phyloP scores from a whole-genome alignment of 2,113 vertebrate species.

The Corythaixoides concolor region DNA sequence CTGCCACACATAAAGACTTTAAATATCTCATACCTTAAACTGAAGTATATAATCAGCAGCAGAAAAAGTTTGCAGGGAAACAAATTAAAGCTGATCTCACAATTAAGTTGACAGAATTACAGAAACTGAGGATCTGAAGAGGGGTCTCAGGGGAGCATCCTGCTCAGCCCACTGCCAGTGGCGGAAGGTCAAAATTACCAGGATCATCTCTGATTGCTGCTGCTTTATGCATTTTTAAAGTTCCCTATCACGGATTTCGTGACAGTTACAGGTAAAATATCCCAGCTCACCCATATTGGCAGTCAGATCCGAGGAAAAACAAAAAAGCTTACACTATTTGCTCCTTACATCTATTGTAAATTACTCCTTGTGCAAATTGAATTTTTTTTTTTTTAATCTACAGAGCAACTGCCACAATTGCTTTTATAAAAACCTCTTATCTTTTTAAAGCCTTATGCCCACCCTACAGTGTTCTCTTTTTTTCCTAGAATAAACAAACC shows the following conservation, averaged over 20 bases:
- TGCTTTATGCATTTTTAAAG: background rate
- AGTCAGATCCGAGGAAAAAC: background rate
- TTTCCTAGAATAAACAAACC: slow-evolving; percentile 25
- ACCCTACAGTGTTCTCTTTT: background rate
- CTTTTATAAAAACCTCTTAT: background rate
- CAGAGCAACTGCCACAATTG: background rate
- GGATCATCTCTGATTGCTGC: background rate
- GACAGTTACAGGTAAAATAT: background rate
- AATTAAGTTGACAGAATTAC: background rate
- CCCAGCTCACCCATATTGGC: background rate
- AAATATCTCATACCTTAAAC: background rate
- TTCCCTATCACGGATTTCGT: background rate
- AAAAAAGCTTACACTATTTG: background rate
- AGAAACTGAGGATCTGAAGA: background rate
- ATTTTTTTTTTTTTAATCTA: background rate
- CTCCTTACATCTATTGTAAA: background rate
- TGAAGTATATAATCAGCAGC: background rate
- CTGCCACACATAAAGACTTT: background rate
- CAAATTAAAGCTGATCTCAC: background rate
- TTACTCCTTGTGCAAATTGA: background rate
- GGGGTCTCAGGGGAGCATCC: background rate
- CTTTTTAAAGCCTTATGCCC: background rate
- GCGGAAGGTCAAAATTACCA: background rate
- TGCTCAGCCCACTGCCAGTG: background rate
- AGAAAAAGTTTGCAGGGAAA: background rate